Base-by-base conservation (phyloP, 2,888 invertebrate species). In the Idaea aversata region DNA sequence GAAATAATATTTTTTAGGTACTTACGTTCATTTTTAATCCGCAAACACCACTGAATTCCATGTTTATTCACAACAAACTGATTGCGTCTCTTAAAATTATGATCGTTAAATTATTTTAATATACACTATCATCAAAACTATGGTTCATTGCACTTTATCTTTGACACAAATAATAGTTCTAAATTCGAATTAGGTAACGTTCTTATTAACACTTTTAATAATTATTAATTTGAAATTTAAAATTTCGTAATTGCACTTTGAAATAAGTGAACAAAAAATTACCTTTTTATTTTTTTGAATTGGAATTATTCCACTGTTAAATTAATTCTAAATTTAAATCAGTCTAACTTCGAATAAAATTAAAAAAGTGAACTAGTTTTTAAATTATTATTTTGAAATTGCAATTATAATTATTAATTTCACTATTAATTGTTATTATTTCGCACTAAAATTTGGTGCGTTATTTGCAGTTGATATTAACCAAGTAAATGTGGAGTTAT, bases 1-100 rank as follows among this genome's bases (percentile, higher is more conserved):
- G 62, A 64, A 71, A 71, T 10, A 71, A 70, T 47, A 57, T 59
- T 36, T 10, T 38, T 63, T 59, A 16, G 6, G 38, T 10, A 47
- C 47, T 47, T 47, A 47, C 47, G 10, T 10, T 47, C 10, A 47
- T 61, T 57, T 13, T 35, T 13, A 15, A 35, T 64, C 61, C 35
- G 61, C 4, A 15, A 57, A 57, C 34, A 35, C 59, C 61, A 65
- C 25, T 61, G 61, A 61, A 25, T 58, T 25, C 58, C 58, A 61
- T 36, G 61, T 61, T 60, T 60, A 57, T 10, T 47, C 47, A 47
- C 47, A 47, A 7, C 7, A 47, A 47, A 47, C 47, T 47, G 47
- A 13, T 47, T 25, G 25, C 25, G 25, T 10, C 47, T 47, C 47
- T 47, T 47, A 10, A 47, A 13, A 13, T 47, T 47, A 47, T 47